Percentiles rank a stretch among this genome's conserved stretches.
phyloP scores from a whole-genome alignment of 2,113 vertebrate genomes.

The Talpa occidentalis region DNA sequence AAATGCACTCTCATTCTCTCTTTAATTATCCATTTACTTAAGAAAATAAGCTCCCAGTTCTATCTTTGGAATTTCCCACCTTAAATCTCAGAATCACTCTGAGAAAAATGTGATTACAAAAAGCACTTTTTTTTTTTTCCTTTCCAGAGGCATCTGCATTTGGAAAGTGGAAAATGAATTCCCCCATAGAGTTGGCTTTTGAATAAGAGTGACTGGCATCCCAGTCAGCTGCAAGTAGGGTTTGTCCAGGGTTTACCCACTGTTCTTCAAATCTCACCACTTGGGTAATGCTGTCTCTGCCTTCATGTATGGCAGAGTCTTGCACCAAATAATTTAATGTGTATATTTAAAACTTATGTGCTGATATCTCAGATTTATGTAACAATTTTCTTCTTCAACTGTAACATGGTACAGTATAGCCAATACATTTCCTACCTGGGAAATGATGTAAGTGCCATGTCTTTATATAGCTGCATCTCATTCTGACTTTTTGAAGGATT shows the following conservation, averaged over 20 bases:
- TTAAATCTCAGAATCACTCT: not conserved
- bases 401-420: not conserved
- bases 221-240: not conserved
- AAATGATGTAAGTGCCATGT: slow-evolving; percentile 58
- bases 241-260: not conserved
- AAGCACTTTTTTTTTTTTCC: not conserved
- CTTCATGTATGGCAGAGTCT: not conserved
- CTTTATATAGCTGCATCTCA: slow-evolving; percentile 62
- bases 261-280: not conserved
- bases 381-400: slow-evolving; percentile 43
- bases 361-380: not conserved
- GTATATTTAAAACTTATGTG: slow-evolving; percentile 2
- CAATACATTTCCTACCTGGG: slow-evolving; percentile 44
- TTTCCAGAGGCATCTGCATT: not conserved
- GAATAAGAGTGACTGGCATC: not conserved
- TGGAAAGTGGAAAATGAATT: not conserved
- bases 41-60: slow-evolving; percentile 16
- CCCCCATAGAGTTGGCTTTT: not conserved
- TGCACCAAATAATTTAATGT: not conserved
- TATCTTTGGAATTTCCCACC: not conserved
- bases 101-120: not conserved
- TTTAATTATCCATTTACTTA: not conserved
- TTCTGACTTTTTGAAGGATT: slow-evolving; percentile 73
- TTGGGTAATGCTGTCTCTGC: not conserved
- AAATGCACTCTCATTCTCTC: not conserved